Base-by-base conservation (phyloP, 2,797 vertebrate species). In the Myoxocephalus aenaeus region DNA sequence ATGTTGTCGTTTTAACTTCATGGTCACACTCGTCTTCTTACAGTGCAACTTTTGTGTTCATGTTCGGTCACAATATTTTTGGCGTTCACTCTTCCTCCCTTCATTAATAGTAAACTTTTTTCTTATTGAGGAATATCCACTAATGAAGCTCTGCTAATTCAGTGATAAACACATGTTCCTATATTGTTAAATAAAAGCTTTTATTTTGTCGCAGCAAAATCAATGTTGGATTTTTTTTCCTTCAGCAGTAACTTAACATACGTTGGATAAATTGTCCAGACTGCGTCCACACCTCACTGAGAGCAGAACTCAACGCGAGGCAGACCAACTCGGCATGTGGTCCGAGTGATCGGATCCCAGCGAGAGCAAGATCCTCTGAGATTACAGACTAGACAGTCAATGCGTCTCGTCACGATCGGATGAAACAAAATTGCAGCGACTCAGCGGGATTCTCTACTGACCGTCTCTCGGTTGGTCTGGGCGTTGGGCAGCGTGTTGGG, bases 381-480 rank as follows among this genome's bases (percentile, higher is more conserved):
- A 13, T 13, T 15, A 42, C 40, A 42, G 42, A 44, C 4, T 15
- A 17, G 40, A 42, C 13, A 42, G 12, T 42, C 40, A 15, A 42
- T 7, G 42, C 6, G 3, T 40, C 15, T 2, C 0, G 13, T 42
- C 40, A 7, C 14, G 42, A 44, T 44, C 42, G 15, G 44, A 18
- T 7, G 15, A 18, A 15, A 18, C 1, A 15, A 44, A 44, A 13
- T 6, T 14, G 12, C 5, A 7, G 42, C 5, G 14, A 5, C 4
- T 50, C 18, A 4, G 48, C 18, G 8, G 27, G 54, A 54, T 6
- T 34, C 10, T 80, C 3, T 17, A 91, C 92, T 90, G n/a, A 94
- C 93, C 57, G 44, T 70, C 1, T 58, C 17, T 67, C 79, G 62
- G 82, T 76, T 92, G 42, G 83, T 89, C 40, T 93, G 93, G 17